Conservation (phyloP, 1,140 invertebrate species). For the Drosophila ananassae region DNA sequence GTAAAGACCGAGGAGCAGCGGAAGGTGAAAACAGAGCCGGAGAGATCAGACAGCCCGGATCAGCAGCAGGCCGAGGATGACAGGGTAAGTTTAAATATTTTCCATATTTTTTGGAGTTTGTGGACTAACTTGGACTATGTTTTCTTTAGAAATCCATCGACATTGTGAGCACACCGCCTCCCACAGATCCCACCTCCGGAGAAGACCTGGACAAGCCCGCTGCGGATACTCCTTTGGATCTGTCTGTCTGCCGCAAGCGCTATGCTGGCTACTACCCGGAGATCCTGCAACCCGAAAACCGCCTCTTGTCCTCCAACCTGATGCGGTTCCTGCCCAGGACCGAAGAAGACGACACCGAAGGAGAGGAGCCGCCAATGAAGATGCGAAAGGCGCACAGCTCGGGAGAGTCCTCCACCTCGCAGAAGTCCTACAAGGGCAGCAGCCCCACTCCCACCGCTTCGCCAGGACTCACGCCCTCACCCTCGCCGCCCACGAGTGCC, state of each 20-base stretch:
- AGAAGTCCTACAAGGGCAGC: slow-evolving; percentile 65
- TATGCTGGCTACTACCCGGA: slow-evolving; percentile 8
- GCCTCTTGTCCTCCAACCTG: slow-evolving; percentile 14
- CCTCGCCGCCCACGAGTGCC: slow-evolving; percentile 82
- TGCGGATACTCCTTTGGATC: slow-evolving; percentile 89
- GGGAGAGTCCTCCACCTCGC: slow-evolving; percentile 52
- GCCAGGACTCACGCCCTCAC: slow-evolving; percentile 77
- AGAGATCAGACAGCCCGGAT: slow-evolving; percentile 12
- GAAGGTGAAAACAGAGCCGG: slow-evolving; percentile 25
- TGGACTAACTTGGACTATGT: background rate
- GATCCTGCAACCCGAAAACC: background rate
- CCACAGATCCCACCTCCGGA: slow-evolving; percentile 35
- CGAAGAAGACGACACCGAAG: slow-evolving; percentile 36
- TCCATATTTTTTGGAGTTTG: background rate
- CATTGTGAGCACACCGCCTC: slow-evolving; percentile 73
- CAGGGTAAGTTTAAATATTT: slow-evolving; percentile 52
- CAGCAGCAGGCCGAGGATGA: slow-evolving; percentile 62
- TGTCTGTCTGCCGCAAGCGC: slow-evolving; percentile 86
- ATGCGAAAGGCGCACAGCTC: slow-evolving; percentile 59
- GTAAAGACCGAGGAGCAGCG: slow-evolving; percentile 2
- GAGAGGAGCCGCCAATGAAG: slow-evolving; percentile 27
- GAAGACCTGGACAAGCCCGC: slow-evolving; percentile 15
- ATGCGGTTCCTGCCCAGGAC: slow-evolving; percentile 34
- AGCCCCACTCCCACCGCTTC: slow-evolving; percentile 68
- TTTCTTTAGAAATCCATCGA: slow-evolving; percentile 73